These are phyloP conservation scores for Nudaria mundana DNA, from an alignment of 2,888 invertebrate genomes.

Conservation along the genomic window DNA sequence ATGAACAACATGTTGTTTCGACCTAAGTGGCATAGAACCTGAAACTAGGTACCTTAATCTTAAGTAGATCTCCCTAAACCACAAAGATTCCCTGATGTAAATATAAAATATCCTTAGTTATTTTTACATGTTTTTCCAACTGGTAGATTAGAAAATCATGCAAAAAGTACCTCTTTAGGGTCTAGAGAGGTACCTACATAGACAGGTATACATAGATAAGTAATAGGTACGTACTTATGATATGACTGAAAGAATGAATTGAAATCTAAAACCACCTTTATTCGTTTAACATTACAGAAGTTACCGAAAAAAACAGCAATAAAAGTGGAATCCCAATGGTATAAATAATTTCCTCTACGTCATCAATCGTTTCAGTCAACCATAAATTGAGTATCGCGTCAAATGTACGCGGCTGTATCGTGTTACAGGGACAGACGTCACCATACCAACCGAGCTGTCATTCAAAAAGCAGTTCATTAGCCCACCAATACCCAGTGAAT, in stretches of 20 bases:
- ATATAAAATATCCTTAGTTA: too few species aligned
- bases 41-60: too few species aligned
- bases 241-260: constrained; percentile 25
- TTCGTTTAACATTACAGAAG: constrained; percentile 54
- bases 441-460: constrained; percentile 44
- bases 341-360: constrained; percentile 65
- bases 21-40: too few species aligned
- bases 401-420: constrained; percentile 49
- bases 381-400: constrained; percentile 65
- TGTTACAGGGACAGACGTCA: constrained; percentile 48
- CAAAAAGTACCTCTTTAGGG: too few species aligned
- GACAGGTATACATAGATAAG: too few species aligned
- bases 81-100: too few species aligned
- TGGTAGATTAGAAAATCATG: too few species aligned
- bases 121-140: too few species aligned
- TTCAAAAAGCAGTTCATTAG: constrained; percentile 37
- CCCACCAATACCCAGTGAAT: constrained; percentile 21
- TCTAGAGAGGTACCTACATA: too few species aligned
- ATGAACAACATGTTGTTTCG: too few species aligned
- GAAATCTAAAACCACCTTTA: constrained; percentile 28
- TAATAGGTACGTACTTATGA: too few species aligned
- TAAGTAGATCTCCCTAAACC: too few species aligned
- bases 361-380: constrained; percentile 68
- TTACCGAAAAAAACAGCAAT: constrained; percentile 49
- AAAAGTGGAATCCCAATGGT: constrained; percentile 50